phyloP scores from a whole-genome alignment of 2,113 vertebrate genomes.

The Morphnarchus princeps region DNA sequence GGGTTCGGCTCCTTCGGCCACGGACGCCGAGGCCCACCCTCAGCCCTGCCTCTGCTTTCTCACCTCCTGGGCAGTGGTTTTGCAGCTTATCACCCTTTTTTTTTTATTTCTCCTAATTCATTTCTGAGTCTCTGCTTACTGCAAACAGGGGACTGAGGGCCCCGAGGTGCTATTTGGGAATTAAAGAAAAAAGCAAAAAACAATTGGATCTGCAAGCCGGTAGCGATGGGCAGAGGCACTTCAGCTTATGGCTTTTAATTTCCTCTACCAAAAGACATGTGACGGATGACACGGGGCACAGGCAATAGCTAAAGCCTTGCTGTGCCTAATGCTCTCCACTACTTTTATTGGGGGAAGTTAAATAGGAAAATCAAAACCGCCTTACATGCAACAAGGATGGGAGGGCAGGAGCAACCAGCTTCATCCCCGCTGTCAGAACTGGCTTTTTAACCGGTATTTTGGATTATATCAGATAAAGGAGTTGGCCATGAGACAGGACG shows the following conservation, averaged over 20 bases:
- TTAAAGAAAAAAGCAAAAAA: neutral
- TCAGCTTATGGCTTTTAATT: neutral
- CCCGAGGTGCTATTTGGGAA: neutral
- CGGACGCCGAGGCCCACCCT: fast-evolving
- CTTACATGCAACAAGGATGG: neutral
- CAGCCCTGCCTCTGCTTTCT: neutral
- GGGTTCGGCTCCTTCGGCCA: neutral
- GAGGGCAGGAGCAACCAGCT: neutral
- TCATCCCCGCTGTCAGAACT: neutral
- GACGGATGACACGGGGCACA: fast-evolving
- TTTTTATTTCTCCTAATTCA: neutral
- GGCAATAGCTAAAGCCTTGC: neutral
- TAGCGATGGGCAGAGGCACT: neutral
- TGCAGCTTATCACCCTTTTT: neutral
- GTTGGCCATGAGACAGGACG: neutral
- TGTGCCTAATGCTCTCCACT: fast-evolving
- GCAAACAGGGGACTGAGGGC: neutral
- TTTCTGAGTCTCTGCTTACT: neutral
- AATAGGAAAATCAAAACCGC: neutral
- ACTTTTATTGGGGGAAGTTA: neutral
- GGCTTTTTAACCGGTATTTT: neutral
- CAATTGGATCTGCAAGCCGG: fast-evolving
- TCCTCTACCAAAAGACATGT: neutral
- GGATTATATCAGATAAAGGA: neutral
- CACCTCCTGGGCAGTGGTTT: neutral